Conservation (phyloP, 2,113 vertebrate species). For the rat (Rattus norvegicus) region GRCr8 NC_086022.1:91360001-91360500, state of each 20-base stretch:
- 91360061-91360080: background rate
- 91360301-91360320: background rate
- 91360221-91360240: background rate
- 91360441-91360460: background rate
- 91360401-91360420: conserved; percentile 33
- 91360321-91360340: background rate
- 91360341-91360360: conserved; percentile 24
- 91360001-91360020: conserved; percentile 42
- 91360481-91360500: background rate
- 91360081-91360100: background rate
- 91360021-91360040: background rate
- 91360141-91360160: background rate
- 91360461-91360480: background rate
- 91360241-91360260: background rate
- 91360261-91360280: background rate
- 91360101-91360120: background rate
- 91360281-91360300: conserved; percentile 3
- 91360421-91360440: background rate
- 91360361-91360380: background rate
- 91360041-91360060: background rate
- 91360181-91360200: background rate
- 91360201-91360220: conserved; percentile 2
- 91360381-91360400: background rate
- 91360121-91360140: background rate
- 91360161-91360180: background rate